Evolutionary conservation across 1,140 invertebrate species (phyloP).

Genomic region (Coenobita brevimanus): DNA sequence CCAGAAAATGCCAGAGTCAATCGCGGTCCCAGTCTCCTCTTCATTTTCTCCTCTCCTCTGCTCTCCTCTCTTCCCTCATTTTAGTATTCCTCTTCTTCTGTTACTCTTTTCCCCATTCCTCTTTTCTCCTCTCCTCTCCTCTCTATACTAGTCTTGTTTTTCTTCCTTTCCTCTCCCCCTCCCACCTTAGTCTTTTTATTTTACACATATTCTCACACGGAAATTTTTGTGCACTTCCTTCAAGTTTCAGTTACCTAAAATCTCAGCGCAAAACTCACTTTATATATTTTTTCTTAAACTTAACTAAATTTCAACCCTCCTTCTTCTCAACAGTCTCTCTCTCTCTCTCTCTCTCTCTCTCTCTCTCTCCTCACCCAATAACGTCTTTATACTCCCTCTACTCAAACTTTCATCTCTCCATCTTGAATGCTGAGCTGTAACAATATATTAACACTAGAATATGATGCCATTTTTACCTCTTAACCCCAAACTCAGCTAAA

Average conservation of each 20-base stretch:
- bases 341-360: background rate
- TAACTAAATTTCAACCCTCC: background rate
- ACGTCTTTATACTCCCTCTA: background rate
- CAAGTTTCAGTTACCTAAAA: too few relatives aligned
- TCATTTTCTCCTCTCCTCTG: background rate
- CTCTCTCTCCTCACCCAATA: background rate
- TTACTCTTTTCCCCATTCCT: background rate
- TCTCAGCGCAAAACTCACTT: too few relatives aligned
- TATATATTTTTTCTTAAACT: background rate
- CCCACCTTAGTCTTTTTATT: too few relatives aligned
- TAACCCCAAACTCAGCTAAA: background rate
- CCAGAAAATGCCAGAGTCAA: slow-evolving; percentile 6
- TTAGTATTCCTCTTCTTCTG: background rate
- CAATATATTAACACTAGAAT: too few relatives aligned
- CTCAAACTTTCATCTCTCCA: too few relatives aligned
- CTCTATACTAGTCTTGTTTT: background rate
- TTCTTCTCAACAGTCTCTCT: background rate
- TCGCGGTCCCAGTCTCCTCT: background rate
- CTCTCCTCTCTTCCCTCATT: background rate
- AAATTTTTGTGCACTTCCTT: too few relatives aligned
- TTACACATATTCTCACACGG: too few relatives aligned
- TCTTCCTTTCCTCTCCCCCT: background rate
- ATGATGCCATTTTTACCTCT: background rate
- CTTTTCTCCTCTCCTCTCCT: background rate
- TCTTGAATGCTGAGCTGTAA: too few relatives aligned